These are phyloP conservation scores for Steinernema khuongi DNA, from an alignment of 1,140 invertebrate genomes.

Conservation along the genomic window DNA sequence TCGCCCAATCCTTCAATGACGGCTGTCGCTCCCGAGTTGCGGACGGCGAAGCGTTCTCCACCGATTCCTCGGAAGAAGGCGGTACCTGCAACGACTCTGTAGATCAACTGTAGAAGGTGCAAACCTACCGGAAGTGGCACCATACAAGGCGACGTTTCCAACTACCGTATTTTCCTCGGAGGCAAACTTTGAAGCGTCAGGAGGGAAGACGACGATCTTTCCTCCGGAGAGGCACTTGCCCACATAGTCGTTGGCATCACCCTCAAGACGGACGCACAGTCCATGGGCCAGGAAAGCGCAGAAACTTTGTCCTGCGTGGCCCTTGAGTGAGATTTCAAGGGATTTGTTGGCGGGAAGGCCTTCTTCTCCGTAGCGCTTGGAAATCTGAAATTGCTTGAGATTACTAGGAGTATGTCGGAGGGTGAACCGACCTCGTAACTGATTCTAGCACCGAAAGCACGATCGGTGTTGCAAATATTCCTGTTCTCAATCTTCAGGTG, in stretches of 20 bases:
- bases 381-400: constrained; percentile 37
- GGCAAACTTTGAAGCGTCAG: constrained; percentile 72
- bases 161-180: constrained; percentile 92
- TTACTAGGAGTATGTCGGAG: constrained; percentile 10
- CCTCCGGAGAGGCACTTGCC: constrained; percentile 90
- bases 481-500: constrained; percentile 67
- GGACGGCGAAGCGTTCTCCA: constrained; percentile 92
- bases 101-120: constrained; percentile 1
- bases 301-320: constrained; percentile 97
- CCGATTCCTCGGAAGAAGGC: constrained; percentile 93
- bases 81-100: constrained; percentile 62
- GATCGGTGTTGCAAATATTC: constrained; percentile 81
- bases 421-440: constrained; percentile 71
- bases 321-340: constrained; percentile 78
- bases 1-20: constrained; percentile 90
- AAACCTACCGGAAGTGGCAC: constrained; percentile 74
- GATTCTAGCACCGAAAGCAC: constrained; percentile 84
- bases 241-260: constrained; percentile 98
- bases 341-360: constrained; percentile 76
- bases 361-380: constrained; percentile 77
- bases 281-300: constrained; percentile 90
- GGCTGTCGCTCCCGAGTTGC: constrained; percentile 88
- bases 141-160: constrained; percentile 95
- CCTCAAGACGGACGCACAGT: constrained; percentile 81
- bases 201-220: constrained; percentile 85